These are phyloP conservation scores for Heliconius cydno DNA, from an alignment of 2,888 invertebrate genomes.

Conservation along the genomic window DNA sequence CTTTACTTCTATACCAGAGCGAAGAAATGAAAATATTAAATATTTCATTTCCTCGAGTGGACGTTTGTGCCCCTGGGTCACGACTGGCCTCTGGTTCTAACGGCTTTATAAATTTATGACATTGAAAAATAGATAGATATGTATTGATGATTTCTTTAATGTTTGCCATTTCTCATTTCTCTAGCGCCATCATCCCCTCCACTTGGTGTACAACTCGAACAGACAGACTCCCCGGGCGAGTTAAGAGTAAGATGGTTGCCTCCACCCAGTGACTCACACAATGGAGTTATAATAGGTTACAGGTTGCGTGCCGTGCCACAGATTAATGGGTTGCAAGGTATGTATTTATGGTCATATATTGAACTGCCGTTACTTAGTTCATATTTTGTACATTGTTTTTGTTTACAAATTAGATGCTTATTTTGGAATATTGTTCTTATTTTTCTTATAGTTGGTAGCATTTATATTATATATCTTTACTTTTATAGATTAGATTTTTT, in stretches of 20 bases:
- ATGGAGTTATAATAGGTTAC: slow-evolving; percentile 77
- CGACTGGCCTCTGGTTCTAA: too few relatives aligned
- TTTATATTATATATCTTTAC: too few relatives aligned
- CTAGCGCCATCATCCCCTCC: slow-evolving; percentile 78
- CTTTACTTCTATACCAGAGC: too few relatives aligned
- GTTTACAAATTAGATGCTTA: too few relatives aligned
- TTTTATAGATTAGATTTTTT: too few relatives aligned
- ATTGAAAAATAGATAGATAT: background rate
- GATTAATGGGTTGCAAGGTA: slow-evolving; percentile 70
- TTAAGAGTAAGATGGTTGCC: slow-evolving; percentile 75
- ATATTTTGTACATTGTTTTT: too few relatives aligned
- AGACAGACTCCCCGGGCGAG: slow-evolving; percentile 76
- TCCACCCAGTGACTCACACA: slow-evolving; percentile 74
- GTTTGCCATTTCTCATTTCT: background rate
- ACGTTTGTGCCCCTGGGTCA: too few relatives aligned
- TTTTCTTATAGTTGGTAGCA: too few relatives aligned
- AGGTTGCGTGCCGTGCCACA: slow-evolving; percentile 72
- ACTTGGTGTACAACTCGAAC: slow-evolving; percentile 74
- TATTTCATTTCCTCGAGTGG: too few relatives aligned
- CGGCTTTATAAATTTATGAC: too few relatives aligned
- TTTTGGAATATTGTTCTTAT: too few relatives aligned
- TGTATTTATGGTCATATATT: background rate
- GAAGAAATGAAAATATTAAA: too few relatives aligned
- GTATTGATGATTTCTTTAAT: background rate
- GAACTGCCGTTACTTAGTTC: background rate